phyloP scores from a whole-genome alignment of 2,113 vertebrate species.

The Podarcis muralis region DNA sequence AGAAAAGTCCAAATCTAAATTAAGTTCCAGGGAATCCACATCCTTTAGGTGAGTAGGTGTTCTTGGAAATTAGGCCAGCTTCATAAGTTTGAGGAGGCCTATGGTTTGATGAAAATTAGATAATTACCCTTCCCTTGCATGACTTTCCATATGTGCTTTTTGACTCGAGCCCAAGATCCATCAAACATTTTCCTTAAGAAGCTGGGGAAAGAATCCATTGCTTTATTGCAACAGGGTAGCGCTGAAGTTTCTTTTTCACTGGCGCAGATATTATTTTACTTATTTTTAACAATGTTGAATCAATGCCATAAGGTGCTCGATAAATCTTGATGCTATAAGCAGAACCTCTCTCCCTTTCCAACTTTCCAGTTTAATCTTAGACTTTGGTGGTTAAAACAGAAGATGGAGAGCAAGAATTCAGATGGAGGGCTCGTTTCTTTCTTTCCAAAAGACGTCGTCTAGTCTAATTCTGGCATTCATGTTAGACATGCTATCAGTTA shows the following conservation, averaged over 20 bases:
- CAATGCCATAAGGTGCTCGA: not conserved
- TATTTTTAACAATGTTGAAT: constrained; percentile 26
- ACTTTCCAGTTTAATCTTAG: constrained; percentile 3
- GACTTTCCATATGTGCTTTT: constrained; percentile 64
- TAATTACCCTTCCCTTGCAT: constrained; percentile 38
- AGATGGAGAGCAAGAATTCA: not conserved
- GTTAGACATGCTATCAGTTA: not conserved
- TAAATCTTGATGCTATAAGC: constrained; percentile 34
- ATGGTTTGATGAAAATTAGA: constrained; percentile 50
- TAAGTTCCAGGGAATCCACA: constrained; percentile 60
- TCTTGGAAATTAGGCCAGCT: constrained; percentile 61
- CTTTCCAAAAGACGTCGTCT: not conserved
- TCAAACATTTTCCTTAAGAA: constrained; percentile 13
- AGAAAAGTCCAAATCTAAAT: constrained; percentile 55
- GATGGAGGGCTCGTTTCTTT: not conserved
- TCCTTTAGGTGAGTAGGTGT: constrained; percentile 51
- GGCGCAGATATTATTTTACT: not conserved
- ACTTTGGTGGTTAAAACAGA: not conserved
- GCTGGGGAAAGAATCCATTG: not conserved
- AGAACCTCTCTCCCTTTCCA: constrained; percentile 43
- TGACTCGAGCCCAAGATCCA: constrained; percentile 49
- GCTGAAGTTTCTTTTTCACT: constrained; percentile 31
- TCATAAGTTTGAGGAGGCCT: constrained; percentile 50
- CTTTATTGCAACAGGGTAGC: constrained; percentile 20
- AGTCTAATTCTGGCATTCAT: not conserved